phyloP scores from a whole-genome alignment of 2,113 vertebrate species.

The Conger conger region DNA sequence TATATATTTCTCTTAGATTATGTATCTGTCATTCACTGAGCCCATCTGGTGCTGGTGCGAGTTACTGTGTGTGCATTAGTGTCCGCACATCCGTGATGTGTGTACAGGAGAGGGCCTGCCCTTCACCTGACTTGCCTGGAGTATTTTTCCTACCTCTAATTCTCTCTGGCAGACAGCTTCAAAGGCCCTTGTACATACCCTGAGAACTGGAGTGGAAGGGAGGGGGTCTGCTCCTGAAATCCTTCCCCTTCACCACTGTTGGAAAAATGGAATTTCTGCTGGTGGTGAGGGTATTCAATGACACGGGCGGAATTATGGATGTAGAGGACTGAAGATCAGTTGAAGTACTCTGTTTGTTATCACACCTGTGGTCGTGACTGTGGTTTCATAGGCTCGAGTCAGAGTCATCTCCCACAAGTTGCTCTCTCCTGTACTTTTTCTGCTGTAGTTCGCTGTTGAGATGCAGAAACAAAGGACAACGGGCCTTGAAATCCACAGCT shows the following conservation, averaged over 20 bases:
- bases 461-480: neutral
- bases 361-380: neutral
- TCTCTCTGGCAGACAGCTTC: neutral
- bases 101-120: neutral
- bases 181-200: neutral
- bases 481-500: neutral
- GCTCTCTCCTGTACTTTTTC: neutral
- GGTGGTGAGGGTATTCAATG: neutral
- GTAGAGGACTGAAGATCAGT: neutral
- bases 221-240: neutral
- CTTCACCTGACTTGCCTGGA: neutral
- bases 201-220: neutral
- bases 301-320: neutral
- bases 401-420: neutral
- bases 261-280: neutral
- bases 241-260: neutral
- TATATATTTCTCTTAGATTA: constrained; percentile 8
- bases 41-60: neutral
- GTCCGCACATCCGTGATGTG: neutral
- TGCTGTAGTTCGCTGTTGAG: neutral
- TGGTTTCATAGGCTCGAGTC: neutral
- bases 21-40: constrained; percentile 22
- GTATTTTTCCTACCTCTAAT: neutral
- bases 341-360: neutral
- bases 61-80: neutral